Evolutionary conservation across 2,888 invertebrate species (phyloP), one percentile per base, ranked within the genome.

Genomic region (Oxycera nigricornis): DNA sequence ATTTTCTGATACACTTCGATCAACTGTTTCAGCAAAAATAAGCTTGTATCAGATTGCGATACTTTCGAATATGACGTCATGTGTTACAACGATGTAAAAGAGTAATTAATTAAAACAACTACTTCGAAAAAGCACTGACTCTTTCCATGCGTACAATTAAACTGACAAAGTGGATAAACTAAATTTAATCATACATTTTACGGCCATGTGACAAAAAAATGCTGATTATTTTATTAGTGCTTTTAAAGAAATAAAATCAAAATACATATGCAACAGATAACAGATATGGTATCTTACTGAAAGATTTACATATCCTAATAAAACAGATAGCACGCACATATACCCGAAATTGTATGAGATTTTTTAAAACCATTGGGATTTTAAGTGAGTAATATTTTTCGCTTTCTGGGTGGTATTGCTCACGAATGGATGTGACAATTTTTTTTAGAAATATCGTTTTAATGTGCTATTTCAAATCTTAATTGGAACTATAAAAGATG

Each of bases 341-440:
- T n/a, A n/a, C n/a, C n/a, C n/a, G n/a, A n/a, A n/a, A n/a, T n/a
- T n/a, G n/a, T n/a, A n/a, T n/a, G n/a, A n/a, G n/a, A n/a, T 39
- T 39, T 50, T 17, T 50, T n/a, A 9, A 17, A 50, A 50, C 4
- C 50, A 6, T n/a, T 50, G 17, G 17, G 28, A 30, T 26, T 59
- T 59, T 59, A 28, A 59, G 28, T 59, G 59, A 59, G 59, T n/a
- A 59, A 59, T 59, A 11, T 59, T 59, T 24, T 59, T 59, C 59
- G 59, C 59, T 59, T 59, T 11, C 30, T 59, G 59, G 59, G 59
- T 59, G 59, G 59, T 17, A 59, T 59, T 59, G 14, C 46, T 11
- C 11, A 46, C 11, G 46, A 46, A 14, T n/a, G 46, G 46, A n/a
- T 46, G 46, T 46, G 46, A 46, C 46, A 46, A 46, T 7, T 46